phyloP scores from a whole-genome alignment of 2,797 vertebrate species.

The Eulemur albifrons region DNA sequence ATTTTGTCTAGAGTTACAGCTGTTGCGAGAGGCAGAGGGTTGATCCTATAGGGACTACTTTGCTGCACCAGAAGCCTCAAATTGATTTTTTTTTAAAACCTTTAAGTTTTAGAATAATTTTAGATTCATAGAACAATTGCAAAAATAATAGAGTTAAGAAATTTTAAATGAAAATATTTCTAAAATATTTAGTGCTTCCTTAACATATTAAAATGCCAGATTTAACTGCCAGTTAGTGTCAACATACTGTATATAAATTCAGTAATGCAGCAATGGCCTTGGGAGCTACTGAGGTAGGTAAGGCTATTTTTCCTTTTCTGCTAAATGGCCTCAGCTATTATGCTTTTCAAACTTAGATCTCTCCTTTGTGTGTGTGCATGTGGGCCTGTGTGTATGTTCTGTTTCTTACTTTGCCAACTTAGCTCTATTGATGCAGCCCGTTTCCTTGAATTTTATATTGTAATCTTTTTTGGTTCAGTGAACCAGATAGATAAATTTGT shows the following conservation, averaged over 20 bases:
- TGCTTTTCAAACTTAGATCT: not conserved
- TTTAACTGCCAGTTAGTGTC: not conserved
- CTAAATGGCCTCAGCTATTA: not conserved
- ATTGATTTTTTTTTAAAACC: not conserved
- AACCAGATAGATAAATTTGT: not conserved
- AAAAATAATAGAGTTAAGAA: not conserved
- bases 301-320: not conserved
- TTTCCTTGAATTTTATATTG: constrained; percentile 52
- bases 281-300: not conserved
- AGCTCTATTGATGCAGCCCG: not conserved
- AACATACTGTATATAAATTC: not conserved
- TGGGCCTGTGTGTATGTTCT: not conserved
- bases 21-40: not conserved
- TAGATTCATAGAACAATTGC: not conserved
- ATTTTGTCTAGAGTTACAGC: not conserved
- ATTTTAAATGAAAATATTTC: constrained; percentile 37
- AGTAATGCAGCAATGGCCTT: not conserved
- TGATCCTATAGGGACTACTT: not conserved
- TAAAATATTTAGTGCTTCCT: not conserved
- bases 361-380: not conserved
- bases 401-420: not conserved
- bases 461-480: constrained; percentile 23
- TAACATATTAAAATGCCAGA: not conserved
- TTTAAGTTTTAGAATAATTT: constrained; percentile 6
- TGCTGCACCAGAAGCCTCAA: not conserved